A percentile compares a stretch with the other conserved stretches of the same genome.
phyloP scores from a whole-genome alignment of 2,113 vertebrate genomes.

The Urocolius indicus region DNA sequence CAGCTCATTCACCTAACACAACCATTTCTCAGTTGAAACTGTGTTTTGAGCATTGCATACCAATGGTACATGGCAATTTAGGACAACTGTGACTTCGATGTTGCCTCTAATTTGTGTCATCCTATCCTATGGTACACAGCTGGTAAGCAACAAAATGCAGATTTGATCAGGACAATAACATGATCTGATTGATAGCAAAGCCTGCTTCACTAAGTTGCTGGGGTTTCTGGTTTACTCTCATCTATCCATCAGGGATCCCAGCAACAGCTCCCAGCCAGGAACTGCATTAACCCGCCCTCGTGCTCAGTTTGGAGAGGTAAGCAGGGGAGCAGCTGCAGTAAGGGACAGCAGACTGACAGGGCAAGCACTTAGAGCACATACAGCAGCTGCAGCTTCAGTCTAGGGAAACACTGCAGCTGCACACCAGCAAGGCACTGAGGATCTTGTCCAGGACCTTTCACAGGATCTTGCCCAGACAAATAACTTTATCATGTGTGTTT shows the following conservation, averaged over 20 bases:
- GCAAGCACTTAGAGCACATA: not conserved
- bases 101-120: not conserved
- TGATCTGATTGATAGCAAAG: not conserved
- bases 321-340: not conserved
- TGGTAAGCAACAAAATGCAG: not conserved
- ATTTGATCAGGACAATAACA: not conserved
- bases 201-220: not conserved
- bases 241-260: not conserved
- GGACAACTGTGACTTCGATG: not conserved
- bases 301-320: not conserved
- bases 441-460: too few relatives aligned
- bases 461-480: too few relatives aligned
- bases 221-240: not conserved
- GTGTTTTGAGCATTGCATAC: not conserved
- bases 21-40: not conserved
- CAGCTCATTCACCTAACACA: not conserved
- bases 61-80: not conserved
- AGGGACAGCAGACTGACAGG: not conserved
- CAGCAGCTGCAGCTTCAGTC: not conserved
- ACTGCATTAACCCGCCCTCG: not conserved
- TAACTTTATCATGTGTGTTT: too few relatives aligned
- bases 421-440: fast-evolving
- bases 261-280: not conserved
- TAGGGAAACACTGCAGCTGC: not conserved
- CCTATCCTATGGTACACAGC: not conserved